A percentile compares a stretch with the other conserved stretches of the same genome.
These are phyloP conservation scores for Siniperca knerii DNA, from an alignment of 2,113 vertebrate genomes.

Conservation along the genomic window DNA sequence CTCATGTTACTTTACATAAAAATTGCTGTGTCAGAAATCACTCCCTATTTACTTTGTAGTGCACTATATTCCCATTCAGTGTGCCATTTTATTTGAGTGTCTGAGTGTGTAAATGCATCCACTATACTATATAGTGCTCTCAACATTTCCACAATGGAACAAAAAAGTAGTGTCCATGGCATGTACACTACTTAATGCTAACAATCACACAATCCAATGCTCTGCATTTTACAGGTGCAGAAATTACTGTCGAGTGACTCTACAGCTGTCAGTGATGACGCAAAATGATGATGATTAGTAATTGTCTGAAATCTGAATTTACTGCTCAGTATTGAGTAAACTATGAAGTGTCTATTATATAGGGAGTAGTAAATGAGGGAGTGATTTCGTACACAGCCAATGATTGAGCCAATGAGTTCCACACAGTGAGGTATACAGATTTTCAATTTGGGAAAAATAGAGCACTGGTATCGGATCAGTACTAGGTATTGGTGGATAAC, in stretches of 20 bases:
- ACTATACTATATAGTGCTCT: neutral
- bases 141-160: too few species aligned
- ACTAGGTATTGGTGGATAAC: neutral
- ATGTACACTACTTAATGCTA: too few species aligned
- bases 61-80: neutral
- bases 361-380: neutral
- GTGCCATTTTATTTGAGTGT: neutral
- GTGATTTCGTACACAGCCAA: neutral
- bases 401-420: neutral
- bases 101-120: neutral
- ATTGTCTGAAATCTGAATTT: neutral
- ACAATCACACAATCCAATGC: too few species aligned
- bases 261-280: too few species aligned
- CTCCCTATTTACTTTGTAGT: neutral
- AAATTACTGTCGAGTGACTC: too few species aligned
- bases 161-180: too few species aligned
- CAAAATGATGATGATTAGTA: neutral
- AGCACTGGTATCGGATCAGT: neutral
- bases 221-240: neutral
- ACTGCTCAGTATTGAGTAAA: neutral
- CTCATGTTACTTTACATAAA: neutral
- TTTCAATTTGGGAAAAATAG: neutral
- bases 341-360: neutral
- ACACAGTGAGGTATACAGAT: neutral
- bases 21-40: neutral